A percentile compares a stretch with the other conserved stretches of the same genome.
Evolutionary conservation across 2,797 vertebrate genomes (phyloP).

Genomic region (Channallabes apus): DNA sequence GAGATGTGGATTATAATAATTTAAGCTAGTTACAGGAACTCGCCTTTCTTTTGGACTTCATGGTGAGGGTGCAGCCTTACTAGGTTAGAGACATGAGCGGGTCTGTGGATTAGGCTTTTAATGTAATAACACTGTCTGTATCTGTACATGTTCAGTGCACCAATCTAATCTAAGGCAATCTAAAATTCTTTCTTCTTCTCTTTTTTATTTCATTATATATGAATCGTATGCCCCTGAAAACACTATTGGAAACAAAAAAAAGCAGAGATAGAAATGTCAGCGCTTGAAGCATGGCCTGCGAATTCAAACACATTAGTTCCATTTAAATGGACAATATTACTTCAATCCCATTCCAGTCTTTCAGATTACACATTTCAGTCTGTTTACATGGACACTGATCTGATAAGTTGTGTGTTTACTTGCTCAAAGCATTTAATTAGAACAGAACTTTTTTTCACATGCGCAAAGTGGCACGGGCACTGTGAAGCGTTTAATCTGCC

Average conservation of each 20-base stretch:
- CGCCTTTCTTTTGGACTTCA: slow-evolving; percentile 13
- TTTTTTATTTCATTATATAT: not conserved
- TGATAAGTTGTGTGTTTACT: too few species aligned
- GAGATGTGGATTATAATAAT: slow-evolving; percentile 44
- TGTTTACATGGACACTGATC: too few species aligned
- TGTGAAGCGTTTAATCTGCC: too few species aligned
- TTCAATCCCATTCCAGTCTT: too few species aligned
- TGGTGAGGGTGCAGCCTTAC: not conserved
- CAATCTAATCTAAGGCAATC: not conserved
- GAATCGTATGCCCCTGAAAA: not conserved
- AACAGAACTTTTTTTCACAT: too few species aligned
- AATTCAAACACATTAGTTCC: not conserved
- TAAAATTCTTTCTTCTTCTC: not conserved
- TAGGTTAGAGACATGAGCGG: not conserved
- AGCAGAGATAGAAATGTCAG: not conserved
- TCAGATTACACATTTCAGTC: too few species aligned
- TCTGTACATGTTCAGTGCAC: not conserved
- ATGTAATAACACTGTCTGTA: not conserved
- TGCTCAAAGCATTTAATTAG: too few species aligned
- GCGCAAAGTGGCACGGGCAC: too few species aligned
- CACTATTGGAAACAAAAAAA: not conserved
- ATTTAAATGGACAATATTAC: too few species aligned
- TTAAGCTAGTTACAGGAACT: slow-evolving; percentile 21
- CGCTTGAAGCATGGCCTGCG: not conserved
- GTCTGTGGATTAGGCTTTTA: not conserved